Evolutionary conservation across 2,113 vertebrate species (phyloP), one percentile per base, ranked within the genome.

Genomic region (Tonatia bakeri): DNA sequence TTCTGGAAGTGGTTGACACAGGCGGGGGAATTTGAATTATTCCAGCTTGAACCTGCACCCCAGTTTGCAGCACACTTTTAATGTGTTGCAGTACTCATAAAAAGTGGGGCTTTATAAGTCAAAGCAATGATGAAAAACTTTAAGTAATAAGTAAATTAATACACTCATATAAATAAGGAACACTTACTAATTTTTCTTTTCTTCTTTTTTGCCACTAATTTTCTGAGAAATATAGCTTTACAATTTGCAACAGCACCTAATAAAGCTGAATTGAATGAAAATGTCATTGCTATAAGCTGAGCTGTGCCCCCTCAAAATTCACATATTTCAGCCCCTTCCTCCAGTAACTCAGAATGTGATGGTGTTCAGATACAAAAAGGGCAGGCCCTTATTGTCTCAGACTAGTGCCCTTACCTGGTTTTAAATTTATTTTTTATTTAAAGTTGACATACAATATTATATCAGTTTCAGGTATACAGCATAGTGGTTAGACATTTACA

Each of bases 11-110:
- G 24, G 36, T 4, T 61, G 54, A 76, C 15, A 43, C 14, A 72
- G 12, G 9, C 7, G 33, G 31, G 4, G 2, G 11, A 43, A 50
- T 52, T 67, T 13, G 31, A 40, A 40, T 56, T 20, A 87, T 22
- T 84, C 31, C 64, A 19, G 40, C n/a, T 67, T 17, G 13, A 59
- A 67, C 1, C 36, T 43, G 12, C 19, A 40, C 5, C 12, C 5
- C 9, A 16, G 43, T 36, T 65, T 47, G 5, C 36, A 31, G 0
- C 11, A 31, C 1, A 5, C 9, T 75, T 5, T 10, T 0, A 0
- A 19, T 10, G 11, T 47, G 31, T 11, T 65, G 0, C 26, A 56
- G 45, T 22, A 20, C 36, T 82, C 52, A n/a, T 28, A 80, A 11
- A n/a, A 91, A 40, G n/a, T 19, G 2, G 45, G 15, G 1, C 36